phyloP scores from a whole-genome alignment of 53 echinoderm and acorn worm species.

The Pentamera pediparva region DNA sequence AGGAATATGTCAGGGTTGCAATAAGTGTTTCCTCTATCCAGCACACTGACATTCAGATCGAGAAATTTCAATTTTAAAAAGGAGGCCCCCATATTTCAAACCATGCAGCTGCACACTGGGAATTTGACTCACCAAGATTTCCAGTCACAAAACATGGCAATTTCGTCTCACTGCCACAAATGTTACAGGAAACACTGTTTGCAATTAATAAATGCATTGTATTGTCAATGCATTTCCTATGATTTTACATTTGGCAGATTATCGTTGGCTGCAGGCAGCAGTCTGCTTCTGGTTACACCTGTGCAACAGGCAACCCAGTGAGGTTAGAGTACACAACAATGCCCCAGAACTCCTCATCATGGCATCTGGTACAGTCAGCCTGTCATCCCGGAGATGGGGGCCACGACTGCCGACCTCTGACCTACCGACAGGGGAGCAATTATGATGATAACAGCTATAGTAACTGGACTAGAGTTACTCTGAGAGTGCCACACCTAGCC shows the following conservation, averaged over 20 bases:
- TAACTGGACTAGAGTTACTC: conserved; percentile 64
- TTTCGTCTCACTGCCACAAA: too few species aligned
- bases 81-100: too few species aligned
- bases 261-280: conserved; percentile 70
- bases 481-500: conserved; percentile 57
- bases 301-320: conserved; percentile 43
- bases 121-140: too few species aligned
- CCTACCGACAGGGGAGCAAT: conserved; percentile 57
- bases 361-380: conserved; percentile 55
- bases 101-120: too few species aligned
- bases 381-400: conserved; percentile 55
- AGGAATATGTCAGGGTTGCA: too few species aligned
- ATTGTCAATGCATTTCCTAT: too few species aligned
- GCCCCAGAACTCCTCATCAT: conserved; percentile 37
- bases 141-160: too few species aligned
- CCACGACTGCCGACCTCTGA: conserved; percentile 48
- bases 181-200: too few species aligned
- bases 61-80: too few species aligned
- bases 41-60: too few species aligned
- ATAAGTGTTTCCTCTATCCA: too few species aligned
- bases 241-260: conserved; percentile 60
- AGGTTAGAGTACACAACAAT: conserved; percentile 72
- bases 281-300: conserved; percentile 30
- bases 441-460: conserved; percentile 62
- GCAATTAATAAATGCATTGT: too few species aligned